phyloP scores from a whole-genome alignment of 2,797 vertebrate species.

The Echeneis naucrates region DNA sequence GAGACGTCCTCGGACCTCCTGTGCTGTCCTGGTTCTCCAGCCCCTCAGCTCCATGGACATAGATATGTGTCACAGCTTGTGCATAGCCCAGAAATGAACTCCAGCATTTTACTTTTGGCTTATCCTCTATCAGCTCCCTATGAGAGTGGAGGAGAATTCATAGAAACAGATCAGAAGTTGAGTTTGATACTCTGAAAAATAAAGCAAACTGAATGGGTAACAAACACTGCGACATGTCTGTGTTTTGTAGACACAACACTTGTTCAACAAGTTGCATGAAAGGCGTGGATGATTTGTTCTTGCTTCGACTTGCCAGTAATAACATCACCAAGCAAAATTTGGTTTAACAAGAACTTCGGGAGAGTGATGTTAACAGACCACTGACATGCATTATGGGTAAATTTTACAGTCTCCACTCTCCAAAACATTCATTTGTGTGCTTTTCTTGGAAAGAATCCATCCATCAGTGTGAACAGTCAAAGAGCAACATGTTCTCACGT shows the following conservation, averaged over 20 bases:
- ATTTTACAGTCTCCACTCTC: constrained; percentile 15
- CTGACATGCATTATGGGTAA: not conserved
- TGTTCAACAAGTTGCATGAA: not conserved
- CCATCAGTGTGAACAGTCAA: constrained; percentile 6
- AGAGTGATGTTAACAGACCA: not conserved
- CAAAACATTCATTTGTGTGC: constrained; percentile 25
- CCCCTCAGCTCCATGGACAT: constrained; percentile 86
- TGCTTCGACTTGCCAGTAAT: constrained; percentile 10
- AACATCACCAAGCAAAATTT: constrained; percentile 4
- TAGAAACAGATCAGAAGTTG: not conserved
- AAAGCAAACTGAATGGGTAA: not conserved
- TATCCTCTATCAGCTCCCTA: constrained; percentile 90
- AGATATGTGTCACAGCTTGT: constrained; percentile 88
- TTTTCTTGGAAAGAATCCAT: constrained; percentile 42
- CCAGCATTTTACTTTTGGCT: constrained; percentile 88
- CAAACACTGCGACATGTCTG: not conserved
- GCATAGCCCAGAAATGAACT: constrained; percentile 90
- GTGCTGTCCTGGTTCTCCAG: constrained; percentile 84
- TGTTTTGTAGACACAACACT: constrained; percentile 1
- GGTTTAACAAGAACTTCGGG: constrained; percentile 9
- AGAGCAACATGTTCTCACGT: constrained; percentile 6
- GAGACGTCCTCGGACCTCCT: constrained; percentile 72
- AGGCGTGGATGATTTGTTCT: not conserved
- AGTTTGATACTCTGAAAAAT: not conserved
- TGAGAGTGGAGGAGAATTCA: constrained; percentile 17